Percentiles rank a stretch among this genome's conserved stretches.
Evolutionary conservation across 2,888 invertebrate species (phyloP).

Genomic region (Steromphala cineraria): DNA sequence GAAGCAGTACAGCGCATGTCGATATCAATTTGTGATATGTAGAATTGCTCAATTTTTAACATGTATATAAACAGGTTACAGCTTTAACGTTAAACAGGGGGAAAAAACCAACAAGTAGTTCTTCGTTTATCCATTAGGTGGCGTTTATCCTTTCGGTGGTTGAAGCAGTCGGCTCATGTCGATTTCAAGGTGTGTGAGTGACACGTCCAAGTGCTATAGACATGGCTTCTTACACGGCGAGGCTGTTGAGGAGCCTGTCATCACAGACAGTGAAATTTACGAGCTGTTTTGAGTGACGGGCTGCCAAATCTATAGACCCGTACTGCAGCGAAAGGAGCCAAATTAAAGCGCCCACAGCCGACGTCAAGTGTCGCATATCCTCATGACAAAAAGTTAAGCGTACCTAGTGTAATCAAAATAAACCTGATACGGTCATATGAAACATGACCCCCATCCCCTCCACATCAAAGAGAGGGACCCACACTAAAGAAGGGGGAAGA

Average conservation of each 20-base stretch:
- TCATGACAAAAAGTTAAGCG: neutral
- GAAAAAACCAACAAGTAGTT: no score
- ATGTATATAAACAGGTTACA: no score
- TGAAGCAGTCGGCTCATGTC: no score
- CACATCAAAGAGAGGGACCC: neutral
- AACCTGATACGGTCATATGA: neutral
- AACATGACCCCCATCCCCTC: neutral
- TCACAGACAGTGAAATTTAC: neutral
- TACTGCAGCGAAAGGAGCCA: neutral
- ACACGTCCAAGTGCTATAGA: no score
- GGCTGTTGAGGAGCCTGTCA: neutral
- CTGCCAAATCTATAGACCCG: neutral
- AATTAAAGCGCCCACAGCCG: neutral
- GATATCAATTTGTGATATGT: no score
- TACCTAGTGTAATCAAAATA: conserved; percentile 3
- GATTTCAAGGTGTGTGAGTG: no score
- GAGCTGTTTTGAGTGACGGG: neutral
- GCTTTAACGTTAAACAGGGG: no score
- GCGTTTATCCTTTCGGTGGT: no score
- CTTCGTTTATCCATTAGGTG: no score
- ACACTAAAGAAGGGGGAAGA: neutral
- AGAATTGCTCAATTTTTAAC: no score
- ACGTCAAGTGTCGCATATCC: neutral
- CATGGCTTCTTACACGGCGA: no score
- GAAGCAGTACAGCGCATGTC: no score